These are phyloP conservation scores for Hydra vulgaris DNA, from an alignment of 30 jellyfish, hydroid and myxozoan genomes.

Conservation along the genomic window DNA sequence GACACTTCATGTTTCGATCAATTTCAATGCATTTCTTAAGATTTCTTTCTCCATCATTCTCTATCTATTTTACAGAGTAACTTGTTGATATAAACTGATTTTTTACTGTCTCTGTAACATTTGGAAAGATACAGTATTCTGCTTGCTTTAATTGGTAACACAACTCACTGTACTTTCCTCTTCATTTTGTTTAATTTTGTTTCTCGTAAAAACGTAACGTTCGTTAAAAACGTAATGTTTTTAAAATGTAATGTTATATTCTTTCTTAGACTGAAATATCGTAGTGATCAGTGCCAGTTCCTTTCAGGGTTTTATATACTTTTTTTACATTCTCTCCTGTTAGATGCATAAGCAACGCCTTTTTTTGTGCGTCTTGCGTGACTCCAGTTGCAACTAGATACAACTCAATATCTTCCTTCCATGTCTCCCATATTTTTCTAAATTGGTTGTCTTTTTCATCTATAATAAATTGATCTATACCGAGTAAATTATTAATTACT, in stretches of 20 bases:
- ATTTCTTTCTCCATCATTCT: no score
- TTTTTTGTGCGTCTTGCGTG: constrained; percentile 9
- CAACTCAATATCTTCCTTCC: constrained; percentile 20
- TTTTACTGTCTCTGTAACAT: neutral
- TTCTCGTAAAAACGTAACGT: no score
- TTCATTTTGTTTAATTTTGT: neutral
- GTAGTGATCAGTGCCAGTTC: neutral
- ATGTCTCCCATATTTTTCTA: constrained; percentile 10
- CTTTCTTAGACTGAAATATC: constrained; percentile 14
- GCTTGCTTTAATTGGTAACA: neutral
- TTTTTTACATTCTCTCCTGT: constrained; percentile 12
- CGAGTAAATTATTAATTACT: neutral
- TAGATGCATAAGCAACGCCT: constrained; percentile 9
- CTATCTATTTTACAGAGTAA: no score
- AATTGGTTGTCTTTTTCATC: neutral
- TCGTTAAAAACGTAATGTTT: no score
- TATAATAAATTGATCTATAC: neutral
- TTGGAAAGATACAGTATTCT: neutral
- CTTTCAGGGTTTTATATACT: constrained; percentile 9
- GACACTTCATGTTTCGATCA: no score
- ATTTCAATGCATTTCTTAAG: no score
- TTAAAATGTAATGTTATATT: constrained; percentile 10
- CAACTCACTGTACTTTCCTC: neutral
- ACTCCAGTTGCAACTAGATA: constrained; percentile 22
- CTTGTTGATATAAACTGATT: neutral